A percentile compares a stretch with the other conserved stretches of the same genome.
Evolutionary conservation across 2,113 vertebrate species (phyloP).

Genomic region (Callipepla squamata): DNA sequence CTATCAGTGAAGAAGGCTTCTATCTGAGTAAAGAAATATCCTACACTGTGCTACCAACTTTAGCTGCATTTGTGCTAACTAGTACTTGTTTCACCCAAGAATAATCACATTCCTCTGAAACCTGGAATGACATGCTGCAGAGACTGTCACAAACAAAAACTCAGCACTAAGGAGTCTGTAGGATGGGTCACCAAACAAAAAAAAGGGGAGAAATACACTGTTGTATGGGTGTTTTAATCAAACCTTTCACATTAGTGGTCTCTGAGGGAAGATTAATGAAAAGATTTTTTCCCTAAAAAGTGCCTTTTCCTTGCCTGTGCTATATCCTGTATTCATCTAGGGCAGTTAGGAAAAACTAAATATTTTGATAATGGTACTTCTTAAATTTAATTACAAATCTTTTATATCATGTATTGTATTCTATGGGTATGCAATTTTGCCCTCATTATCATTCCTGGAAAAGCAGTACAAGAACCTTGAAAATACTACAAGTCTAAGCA

Average conservation of each 20-base stretch:
- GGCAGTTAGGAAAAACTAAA: neutral
- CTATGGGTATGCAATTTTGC: neutral
- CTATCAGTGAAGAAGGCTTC: neutral
- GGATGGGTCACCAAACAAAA: neutral
- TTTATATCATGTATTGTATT: fast-evolving
- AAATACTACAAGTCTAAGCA: neutral
- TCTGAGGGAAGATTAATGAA: neutral
- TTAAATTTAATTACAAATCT: no score
- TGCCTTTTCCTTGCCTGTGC: neutral
- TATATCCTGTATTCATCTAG: neutral
- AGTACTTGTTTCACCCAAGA: neutral
- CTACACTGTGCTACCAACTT: neutral
- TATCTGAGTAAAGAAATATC: neutral
- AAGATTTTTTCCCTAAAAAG: neutral
- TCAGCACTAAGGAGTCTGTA: neutral
- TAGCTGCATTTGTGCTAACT: neutral
- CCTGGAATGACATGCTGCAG: neutral
- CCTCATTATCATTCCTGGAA: neutral
- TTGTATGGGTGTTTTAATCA: neutral
- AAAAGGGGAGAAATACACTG: neutral
- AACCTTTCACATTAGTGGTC: neutral
- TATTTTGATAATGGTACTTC: neutral
- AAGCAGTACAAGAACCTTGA: neutral
- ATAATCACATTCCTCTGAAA: neutral
- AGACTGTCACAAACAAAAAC: neutral